A percentile compares a stretch with the other conserved stretches of the same genome.
These are phyloP conservation scores for Netelia fuscicornis DNA, from an alignment of 2,888 invertebrate species.

Conservation along the genomic window DNA sequence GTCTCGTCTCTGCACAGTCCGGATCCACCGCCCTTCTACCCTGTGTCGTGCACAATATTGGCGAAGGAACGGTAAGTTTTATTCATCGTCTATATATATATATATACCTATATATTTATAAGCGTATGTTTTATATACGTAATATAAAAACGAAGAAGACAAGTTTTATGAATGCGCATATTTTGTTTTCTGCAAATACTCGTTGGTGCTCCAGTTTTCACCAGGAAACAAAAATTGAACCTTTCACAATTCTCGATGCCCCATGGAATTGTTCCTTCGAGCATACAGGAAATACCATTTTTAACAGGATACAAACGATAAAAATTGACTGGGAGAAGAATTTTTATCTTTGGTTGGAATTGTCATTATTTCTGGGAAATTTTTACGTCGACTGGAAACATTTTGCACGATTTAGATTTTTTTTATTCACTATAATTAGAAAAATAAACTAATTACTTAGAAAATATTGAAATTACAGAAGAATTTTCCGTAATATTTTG, in stretches of 20 bases:
- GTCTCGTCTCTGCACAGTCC: conserved; percentile 92
- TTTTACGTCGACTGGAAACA: background rate
- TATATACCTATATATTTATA: conserved; percentile 39
- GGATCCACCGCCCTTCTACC: conserved; percentile 94
- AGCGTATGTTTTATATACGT: background rate
- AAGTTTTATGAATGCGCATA: conserved; percentile 15
- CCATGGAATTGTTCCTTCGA: background rate
- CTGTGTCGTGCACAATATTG: conserved; percentile 93
- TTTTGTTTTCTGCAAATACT: background rate
- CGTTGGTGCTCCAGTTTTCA: too few species aligned
- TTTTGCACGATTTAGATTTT: background rate
- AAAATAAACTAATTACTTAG: too few species aligned
- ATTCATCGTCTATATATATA: conserved; percentile 15
- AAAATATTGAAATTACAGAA: too few species aligned
- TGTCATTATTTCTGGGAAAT: background rate
- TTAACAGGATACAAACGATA: too few species aligned
- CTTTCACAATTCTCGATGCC: background rate
- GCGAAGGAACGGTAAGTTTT: conserved; percentile 93
- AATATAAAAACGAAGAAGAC: conserved; percentile 13
- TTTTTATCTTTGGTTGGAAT: background rate
- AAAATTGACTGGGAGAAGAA: background rate
- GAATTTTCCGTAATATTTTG: too few species aligned
- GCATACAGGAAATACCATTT: background rate
- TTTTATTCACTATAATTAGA: background rate
- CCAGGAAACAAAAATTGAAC: background rate